Base-by-base conservation (phyloP, 2,797 vertebrate genomes). In the Mareca penelope region DNA sequence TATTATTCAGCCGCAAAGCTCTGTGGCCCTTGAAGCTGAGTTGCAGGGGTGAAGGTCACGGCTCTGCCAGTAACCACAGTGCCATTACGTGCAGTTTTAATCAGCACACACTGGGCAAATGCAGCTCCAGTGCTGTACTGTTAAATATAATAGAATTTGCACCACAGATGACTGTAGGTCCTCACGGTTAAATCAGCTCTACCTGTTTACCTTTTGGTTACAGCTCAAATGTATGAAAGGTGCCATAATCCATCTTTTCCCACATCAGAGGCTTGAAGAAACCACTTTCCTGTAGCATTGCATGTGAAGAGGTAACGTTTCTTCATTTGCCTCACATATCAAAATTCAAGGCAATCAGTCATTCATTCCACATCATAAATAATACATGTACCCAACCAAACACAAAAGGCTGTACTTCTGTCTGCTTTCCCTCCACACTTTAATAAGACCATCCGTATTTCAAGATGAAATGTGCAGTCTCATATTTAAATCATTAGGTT, bases 331-430 rank as follows among this genome's bases (percentile, higher is more conserved):
- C 52, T 95, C 72, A 1, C 61, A 48, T 89, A 94, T 94, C 92
- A 80, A 64, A 91, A 96, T 92, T 88, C 94, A 89, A 88, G 80
- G 65, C 88, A 94, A 88, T 93, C 88, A 90, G 70, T 91, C 85
- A 75, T 82, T 96, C 82, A 68, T 90, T 96, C 90, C 52, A 50
- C 87, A 92, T 96, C 88, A 96, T 95, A 96, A 96, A 96, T 96
- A 96, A 95, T 92, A 65, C 92, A 95, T 69, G 80, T 61, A 69
- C 53, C 92, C 83, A 91, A 70, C 85, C 92, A 93, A 94, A 89
- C 56, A 93, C 93, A 95, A 97, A 94, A 95, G 77, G 52, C 56
- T 69, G 9, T 90, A 77, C 76, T 93, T 93, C 80, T 85, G 57
- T 44, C 94, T 92, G 65, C 82, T 93, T 93, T 77, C 46, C 48